Evolutionary conservation across 1,140 invertebrate genomes (phyloP).

Genomic region (Pinna nobilis): DNA sequence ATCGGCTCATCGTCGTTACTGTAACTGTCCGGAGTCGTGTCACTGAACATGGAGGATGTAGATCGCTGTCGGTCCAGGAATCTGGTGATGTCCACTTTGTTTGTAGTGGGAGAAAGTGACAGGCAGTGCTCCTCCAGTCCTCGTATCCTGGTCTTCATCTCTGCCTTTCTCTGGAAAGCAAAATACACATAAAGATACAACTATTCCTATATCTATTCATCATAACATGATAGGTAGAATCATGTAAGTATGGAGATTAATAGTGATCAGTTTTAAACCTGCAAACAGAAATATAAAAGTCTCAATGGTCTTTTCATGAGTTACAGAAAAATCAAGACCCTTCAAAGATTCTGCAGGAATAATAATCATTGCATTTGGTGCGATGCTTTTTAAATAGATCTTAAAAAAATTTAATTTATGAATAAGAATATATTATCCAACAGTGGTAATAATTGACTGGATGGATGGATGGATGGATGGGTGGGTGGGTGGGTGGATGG

Average conservation of each 20-base stretch:
- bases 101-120: conserved; percentile 66
- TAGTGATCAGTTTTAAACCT: too few relatives aligned
- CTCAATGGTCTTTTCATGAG: not conserved
- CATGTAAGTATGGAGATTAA: too few relatives aligned
- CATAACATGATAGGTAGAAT: too few relatives aligned
- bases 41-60: conserved; percentile 42
- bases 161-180: conserved; percentile 48
- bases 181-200: too few relatives aligned
- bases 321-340: too few relatives aligned
- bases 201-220: too few relatives aligned
- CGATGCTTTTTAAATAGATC: too few relatives aligned
- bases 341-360: too few relatives aligned
- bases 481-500: too few relatives aligned
- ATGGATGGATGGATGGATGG: too few relatives aligned
- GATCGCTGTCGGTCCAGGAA: conserved; percentile 64
- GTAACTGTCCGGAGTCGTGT: conserved; percentile 39
- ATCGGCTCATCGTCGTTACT: conserved; percentile 61
- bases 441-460: not conserved
- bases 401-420: too few relatives aligned
- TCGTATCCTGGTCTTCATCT: conserved; percentile 67
- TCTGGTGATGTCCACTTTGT: conserved; percentile 62
- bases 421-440: not conserved
- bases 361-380: too few relatives aligned
- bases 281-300: not conserved
- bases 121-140: conserved; percentile 74